Conservation (phyloP, 2,888 invertebrate species). For the Epinotia ramella region DNA sequence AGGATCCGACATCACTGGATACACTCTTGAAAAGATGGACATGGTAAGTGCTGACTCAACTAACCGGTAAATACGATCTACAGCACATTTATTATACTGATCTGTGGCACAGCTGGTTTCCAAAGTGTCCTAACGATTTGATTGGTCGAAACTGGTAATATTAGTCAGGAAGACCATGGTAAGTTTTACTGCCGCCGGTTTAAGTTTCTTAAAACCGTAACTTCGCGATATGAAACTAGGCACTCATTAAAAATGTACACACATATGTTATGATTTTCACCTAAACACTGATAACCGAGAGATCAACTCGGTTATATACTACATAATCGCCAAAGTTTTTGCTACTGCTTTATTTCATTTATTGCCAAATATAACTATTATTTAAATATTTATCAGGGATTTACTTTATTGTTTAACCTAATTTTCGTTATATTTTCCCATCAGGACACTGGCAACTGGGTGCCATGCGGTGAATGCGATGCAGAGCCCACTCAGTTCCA, state of each 20-base stretch:
- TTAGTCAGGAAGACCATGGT: background rate
- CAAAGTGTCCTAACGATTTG: background rate
- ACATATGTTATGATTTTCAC: too few species aligned
- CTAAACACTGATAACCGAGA: too few species aligned
- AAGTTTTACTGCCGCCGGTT: background rate
- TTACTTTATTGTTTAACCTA: background rate
- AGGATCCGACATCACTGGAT: constrained; percentile 95
- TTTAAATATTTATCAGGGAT: too few species aligned
- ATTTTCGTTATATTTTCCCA: background rate
- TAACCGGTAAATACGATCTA: background rate
- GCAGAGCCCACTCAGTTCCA: constrained; percentile 92
- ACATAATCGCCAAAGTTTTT: too few species aligned
- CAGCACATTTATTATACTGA: background rate
- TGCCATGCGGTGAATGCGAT: constrained; percentile 96
- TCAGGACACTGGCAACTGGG: constrained; percentile 96
- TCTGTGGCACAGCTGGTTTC: too few species aligned
- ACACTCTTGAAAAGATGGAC: constrained; percentile 98
- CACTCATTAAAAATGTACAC: too few species aligned
- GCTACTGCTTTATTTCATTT: too few species aligned
- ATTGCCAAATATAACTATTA: too few species aligned
- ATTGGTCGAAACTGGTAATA: background rate
- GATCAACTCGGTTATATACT: too few species aligned
- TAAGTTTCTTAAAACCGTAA: background rate
- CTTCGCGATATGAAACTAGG: background rate
- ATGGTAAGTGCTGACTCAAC: constrained; percentile 74